Percentiles rank a stretch among this genome's conserved stretches.
Evolutionary conservation across 2,888 invertebrate genomes (phyloP).

Genomic region (Druceiella hillmani): DNA sequence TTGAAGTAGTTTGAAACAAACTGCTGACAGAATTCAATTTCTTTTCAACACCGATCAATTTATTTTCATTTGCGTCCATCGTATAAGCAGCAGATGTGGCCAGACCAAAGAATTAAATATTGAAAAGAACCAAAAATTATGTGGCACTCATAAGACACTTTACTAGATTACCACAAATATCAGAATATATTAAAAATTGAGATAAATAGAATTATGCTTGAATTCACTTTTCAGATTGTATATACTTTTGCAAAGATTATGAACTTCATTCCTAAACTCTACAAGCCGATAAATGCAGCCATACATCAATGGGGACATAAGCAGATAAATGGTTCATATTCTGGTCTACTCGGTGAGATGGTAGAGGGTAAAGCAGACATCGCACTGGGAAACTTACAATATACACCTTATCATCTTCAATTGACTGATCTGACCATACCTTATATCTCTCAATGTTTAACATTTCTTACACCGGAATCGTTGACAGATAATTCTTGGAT

Average conservation of each 20-base stretch:
- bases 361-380: slow-evolving; percentile 62
- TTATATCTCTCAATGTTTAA: slow-evolving; percentile 77
- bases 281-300: slow-evolving; percentile 57
- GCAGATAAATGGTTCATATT: slow-evolving; percentile 58
- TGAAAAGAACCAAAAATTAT: too few species aligned
- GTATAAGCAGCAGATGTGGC: too few species aligned
- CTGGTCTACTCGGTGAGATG: slow-evolving; percentile 72
- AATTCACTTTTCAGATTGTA: slow-evolving; percentile 51
- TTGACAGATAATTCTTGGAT: slow-evolving; percentile 79
- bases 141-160: too few species aligned
- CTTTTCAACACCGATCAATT: too few species aligned
- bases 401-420: slow-evolving; percentile 61
- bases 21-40: too few species aligned
- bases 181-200: too few species aligned
- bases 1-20: too few species aligned
- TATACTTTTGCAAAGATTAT: slow-evolving; percentile 60
- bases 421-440: slow-evolving; percentile 70
- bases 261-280: slow-evolving; percentile 65
- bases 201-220: not conserved
- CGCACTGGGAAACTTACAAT: slow-evolving; percentile 72
- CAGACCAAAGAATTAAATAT: too few species aligned
- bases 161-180: too few species aligned
- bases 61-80: too few species aligned
- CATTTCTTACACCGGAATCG: slow-evolving; percentile 79
- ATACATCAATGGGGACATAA: slow-evolving; percentile 63